Evolutionary conservation across 2,888 invertebrate species (phyloP), one percentile per base, ranked within the genome.

Genomic region (Saturnia japonica): DNA sequence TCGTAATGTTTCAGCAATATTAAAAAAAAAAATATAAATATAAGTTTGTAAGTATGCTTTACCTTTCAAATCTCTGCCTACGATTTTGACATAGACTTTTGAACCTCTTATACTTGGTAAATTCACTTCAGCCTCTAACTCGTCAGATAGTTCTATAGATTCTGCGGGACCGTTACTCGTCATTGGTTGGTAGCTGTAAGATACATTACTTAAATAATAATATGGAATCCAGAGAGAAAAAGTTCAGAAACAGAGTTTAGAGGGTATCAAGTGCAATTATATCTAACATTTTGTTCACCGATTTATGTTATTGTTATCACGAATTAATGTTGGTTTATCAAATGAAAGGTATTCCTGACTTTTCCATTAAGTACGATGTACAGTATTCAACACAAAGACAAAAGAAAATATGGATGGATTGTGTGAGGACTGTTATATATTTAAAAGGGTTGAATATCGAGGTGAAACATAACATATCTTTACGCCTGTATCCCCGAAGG

Each of bases 61-160:
- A 94, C 94, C 94, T 81, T 82, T 84, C 0, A 87, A 70, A 60
- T 94, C 93, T 73, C 93, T 86, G 0, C 94, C 94, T 0, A 89
- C 82, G 6, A 94, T 89, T 76, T 91, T 93, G 34, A 87, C 88
- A 77, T 92, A 93, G 0, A 91, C 82, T 70, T 85, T 88, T 8
- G 88, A 78, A 0, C 80, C 86, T 68, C 89, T 85, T 1, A 90
- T 85, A 0, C 74, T 70, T 1, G 94, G 94, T 34, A 94, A 51
- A 0, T 82, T 76, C 0, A 94, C 84, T 0, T 90, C 89, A 1
- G 86, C 84, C 1, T 83, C 81, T 51, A 90, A 77, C 3, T 89
- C 88, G 1, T 85, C 79, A 0, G 77, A 75, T 0, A 81, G 79
- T 8, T 81, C 81, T 16, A 77, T 76, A 4, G 78, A 78, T 14